Base-by-base conservation (phyloP, 2,113 vertebrate genomes). In the Chloropsis cyanopogon region DNA sequence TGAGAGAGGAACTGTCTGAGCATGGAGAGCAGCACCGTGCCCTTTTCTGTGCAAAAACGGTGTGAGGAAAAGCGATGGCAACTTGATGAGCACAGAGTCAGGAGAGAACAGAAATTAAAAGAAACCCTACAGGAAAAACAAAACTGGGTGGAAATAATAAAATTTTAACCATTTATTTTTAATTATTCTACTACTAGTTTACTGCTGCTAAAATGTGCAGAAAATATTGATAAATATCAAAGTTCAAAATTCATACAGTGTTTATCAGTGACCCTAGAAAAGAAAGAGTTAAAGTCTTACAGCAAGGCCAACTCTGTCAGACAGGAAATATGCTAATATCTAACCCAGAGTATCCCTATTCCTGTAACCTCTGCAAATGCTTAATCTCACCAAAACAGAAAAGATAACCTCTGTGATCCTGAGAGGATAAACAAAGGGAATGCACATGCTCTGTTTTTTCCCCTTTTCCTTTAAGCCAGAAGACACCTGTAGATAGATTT, bases 341-440 rank as follows among this genome's bases (percentile, higher is more conserved):
- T 63, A 92, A 92, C 80, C 80, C 53, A 20, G 60, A 71, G 72
- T 44, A 84, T 42, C 29, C 56, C 56, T 73, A 23, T 39, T 80
- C 49, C 60, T 64, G 56, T 50, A 92, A 69, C 88, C 82, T 84
- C 85, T 76, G 68, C 88, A 90, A 95, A 77, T 2, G 12, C 35
- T 66, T 93, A 83, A 94, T 86, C 82, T 83, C 60, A 78, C 52
- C 52, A 77, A 86, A 77, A 88, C 52, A 88, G 83, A 54, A 95
- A 88, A 59, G 64, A 78, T n/a, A 88, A 92, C 56, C 61, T 84
- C 53, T 78, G 24, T 50, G 44, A 81, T 89, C 53, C 69, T 63
- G 69, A 68, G 22, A 81, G 25, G n/a, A 93, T 59, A 90, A 93
- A 95, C 68, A 88, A 81, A 92, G 33, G 31, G 28, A 86, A 31